Conservation (phyloP, 1,140 invertebrate genomes). For the Panagrolaimus sp. region DNA sequence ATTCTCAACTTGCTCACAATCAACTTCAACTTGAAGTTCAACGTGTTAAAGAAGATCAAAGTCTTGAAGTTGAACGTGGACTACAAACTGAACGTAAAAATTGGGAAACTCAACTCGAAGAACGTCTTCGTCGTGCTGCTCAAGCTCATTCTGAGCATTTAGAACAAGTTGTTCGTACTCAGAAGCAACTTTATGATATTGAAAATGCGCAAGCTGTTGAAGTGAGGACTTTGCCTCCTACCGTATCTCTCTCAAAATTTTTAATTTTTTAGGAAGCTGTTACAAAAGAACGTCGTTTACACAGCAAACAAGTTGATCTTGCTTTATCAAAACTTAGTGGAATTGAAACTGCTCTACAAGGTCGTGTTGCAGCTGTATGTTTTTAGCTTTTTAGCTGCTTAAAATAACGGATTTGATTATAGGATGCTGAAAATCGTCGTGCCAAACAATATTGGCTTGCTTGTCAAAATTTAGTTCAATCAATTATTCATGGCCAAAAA, state of each 20-base stretch:
- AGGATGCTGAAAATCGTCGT: slow-evolving; percentile 73
- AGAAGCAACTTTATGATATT: slow-evolving; percentile 68
- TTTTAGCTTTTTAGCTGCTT: slow-evolving; percentile 18
- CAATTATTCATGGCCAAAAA: slow-evolving; percentile 66
- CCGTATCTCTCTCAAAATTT: slow-evolving; percentile 48
- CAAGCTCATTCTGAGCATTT: slow-evolving; percentile 77
- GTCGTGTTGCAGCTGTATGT: slow-evolving; percentile 63
- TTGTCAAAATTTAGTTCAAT: slow-evolving; percentile 74
- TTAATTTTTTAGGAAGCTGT: slow-evolving; percentile 51
- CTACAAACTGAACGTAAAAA: slow-evolving; percentile 65
- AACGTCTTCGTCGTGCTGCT: slow-evolving; percentile 72
- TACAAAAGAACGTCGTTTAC: slow-evolving; percentile 65
- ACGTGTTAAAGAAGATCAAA: slow-evolving; percentile 24
- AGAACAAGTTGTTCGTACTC: slow-evolving; percentile 68
- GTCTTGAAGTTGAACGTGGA: slow-evolving; percentile 59
- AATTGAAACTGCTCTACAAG: slow-evolving; percentile 76
- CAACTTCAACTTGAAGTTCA: slow-evolving; percentile 35
- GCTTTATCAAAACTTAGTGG: slow-evolving; percentile 76
- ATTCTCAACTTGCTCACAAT: slow-evolving; percentile 31
- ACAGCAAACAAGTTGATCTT: slow-evolving; percentile 72
- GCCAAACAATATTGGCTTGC: slow-evolving; percentile 84
- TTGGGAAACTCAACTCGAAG: slow-evolving; percentile 70
- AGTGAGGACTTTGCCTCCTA: slow-evolving; percentile 63
- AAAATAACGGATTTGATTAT: slow-evolving; percentile 54
- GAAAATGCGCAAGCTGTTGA: slow-evolving; percentile 65